Base-by-base conservation (phyloP, 1,140 invertebrate genomes). In the Apis mellifera region DNA sequence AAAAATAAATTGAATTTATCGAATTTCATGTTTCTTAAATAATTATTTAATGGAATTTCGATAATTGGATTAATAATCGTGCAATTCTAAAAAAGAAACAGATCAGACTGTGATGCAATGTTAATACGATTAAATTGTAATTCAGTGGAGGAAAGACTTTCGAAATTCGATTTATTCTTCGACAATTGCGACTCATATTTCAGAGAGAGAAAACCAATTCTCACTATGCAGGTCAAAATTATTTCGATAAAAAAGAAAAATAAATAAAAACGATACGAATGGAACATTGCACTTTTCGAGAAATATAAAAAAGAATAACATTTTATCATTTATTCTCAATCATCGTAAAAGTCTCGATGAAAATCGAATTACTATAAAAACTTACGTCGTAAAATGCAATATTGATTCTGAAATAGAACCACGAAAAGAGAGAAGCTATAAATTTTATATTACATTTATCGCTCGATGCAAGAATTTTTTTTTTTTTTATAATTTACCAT, bases 391-490 rank as follows among this genome's bases (percentile, higher is more conserved):
- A 19, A 77, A 48, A 42, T 23, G n/a, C 50, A 65, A 2, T 3
- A 19, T n/a, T 5, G 50, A 19, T 17, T 7, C 26, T 13, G 52
- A 21, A 71, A 57, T 68, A 68, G 32, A 57, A 21, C 26, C 2
- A 23, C 12, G 32, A 32, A 15, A 23, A 17, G n/a, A 48, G 32
- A 21, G 32, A 23, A 5, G 9, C 21, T 32, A 23, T 76, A 76
- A 76, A 76, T 15, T 66, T 32, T 32, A 32, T 32, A 32, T 65
- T 21, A 21, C 23, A 48, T 75, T 75, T 64, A 75, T 54, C 21
- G 8, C 23, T 15, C 23, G 26, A 52, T 11, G 9, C 0, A 17
- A 21, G 9, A 19, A 8, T 9, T 50, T 5, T 75, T 64, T 48
- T 75, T 66, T 1, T 64, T 48, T 75, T 66, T 1, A 17, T 2